Evolutionary conservation across 1,140 invertebrate genomes (phyloP), one percentile per base, ranked within the genome.

Genomic region (Cydia strobilella): DNA sequence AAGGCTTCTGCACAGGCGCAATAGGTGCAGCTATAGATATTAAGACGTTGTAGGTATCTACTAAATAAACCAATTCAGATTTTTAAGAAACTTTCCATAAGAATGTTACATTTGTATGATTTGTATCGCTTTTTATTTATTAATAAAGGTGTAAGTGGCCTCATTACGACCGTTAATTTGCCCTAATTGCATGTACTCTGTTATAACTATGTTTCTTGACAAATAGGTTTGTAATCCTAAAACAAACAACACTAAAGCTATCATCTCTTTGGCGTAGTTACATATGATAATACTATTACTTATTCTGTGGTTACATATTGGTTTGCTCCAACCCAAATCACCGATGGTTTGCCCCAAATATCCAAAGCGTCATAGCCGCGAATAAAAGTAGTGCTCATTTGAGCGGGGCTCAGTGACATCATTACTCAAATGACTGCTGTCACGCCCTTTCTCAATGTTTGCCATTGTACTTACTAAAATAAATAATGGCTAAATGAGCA

Each of bases 341-440:
- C 15, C 54, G 12, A 59, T 59, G n/a, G 59, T 66, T 66, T 39
- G 65, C 27, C 65, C 65, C 31, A 69, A 35, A 69, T 69, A 69
- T 35, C 6, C 72, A 31, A 18, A 72, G 71, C 69, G 31, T 74
- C 54, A 72, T 27, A 63, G 25, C 62, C 12, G 27, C 35, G 66
- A 74, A 79, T 72, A 74, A 63, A 76, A 77, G 73, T 72, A 73
- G 72, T 54, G 18, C 27, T 23, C 48, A 75, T 73, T 77, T 73
- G 59, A 79, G 74, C 74, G 72, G 79, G 75, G 20, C 77, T 74
- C 3, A 63, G 62, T 77, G 79, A 79, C 81, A 80, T 77, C 77
- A 82, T 82, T 82, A 80, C 54, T 74, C 79, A 80, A 82, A 76
- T 78, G 35, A 48, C 27, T 35, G 65, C 4, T 35, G 65, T 69